These are phyloP conservation scores for Crocuta crocuta DNA, from an alignment of 2,113 vertebrate genomes.

Conservation along the genomic window DNA sequence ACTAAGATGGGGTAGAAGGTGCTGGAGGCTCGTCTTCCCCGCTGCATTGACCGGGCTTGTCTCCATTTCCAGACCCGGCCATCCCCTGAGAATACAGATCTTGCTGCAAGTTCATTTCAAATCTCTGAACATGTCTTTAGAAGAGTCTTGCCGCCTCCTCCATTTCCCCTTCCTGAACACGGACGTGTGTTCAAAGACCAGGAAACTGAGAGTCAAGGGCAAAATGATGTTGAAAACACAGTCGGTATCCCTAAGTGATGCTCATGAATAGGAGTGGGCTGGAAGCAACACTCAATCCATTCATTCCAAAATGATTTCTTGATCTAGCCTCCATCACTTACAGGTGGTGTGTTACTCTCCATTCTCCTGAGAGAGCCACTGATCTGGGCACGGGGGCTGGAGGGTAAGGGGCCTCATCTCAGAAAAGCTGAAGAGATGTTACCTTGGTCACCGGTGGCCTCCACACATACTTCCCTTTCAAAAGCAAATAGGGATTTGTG, in stretches of 20 bases:
- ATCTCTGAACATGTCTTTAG: background rate
- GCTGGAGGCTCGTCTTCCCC: fast-evolving
- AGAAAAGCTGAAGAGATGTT: background rate
- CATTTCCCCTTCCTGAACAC: background rate
- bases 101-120: background rate
- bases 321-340: fast-evolving
- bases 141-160: fast-evolving
- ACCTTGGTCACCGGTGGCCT: background rate
- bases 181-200: fast-evolving
- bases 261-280: fast-evolving
- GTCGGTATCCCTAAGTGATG: fast-evolving
- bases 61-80: background rate
- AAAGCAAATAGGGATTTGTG: fast-evolving
- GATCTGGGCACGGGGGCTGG: too few relatives aligned
- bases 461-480: fast-evolving
- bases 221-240: background rate
- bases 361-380: background rate
- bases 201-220: background rate
- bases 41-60: fast-evolving
- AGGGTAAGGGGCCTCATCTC: fast-evolving
- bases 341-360: fast-evolving
- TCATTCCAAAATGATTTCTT: background rate
- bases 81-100: too few relatives aligned
- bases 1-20: fast-evolving
- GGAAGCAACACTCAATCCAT: fast-evolving